Percentiles rank a stretch among this genome's conserved stretches.
Conservation (phyloP, 2,888 invertebrate genomes). For the Teinopalpus imperialis region DNA sequence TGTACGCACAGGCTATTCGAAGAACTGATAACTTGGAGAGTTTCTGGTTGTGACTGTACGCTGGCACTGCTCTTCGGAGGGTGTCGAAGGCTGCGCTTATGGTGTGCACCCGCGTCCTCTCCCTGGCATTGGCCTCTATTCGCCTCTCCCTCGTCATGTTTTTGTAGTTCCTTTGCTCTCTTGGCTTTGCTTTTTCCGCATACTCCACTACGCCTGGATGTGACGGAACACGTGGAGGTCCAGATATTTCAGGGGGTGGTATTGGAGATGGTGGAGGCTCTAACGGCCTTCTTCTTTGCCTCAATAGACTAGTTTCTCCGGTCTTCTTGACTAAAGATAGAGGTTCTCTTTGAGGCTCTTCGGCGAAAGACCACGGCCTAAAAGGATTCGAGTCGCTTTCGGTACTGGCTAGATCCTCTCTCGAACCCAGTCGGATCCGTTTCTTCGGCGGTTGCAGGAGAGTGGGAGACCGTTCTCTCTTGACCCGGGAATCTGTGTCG, state of each 20-base stretch:
- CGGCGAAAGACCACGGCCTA: constrained; percentile 84
- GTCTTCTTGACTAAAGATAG: constrained; percentile 82
- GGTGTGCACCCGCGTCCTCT: constrained; percentile 95
- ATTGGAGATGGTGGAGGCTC: constrained; percentile 55
- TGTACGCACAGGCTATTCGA: constrained; percentile 96
- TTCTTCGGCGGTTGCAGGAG: constrained; percentile 85
- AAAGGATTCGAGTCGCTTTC: constrained; percentile 78
- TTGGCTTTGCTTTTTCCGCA: constrained; percentile 53
- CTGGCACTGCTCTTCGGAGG: constrained; percentile 90
- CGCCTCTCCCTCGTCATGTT: constrained; percentile 96
- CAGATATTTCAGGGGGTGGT: constrained; percentile 50
- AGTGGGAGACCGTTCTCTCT: constrained; percentile 72
- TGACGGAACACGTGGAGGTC: constrained; percentile 75
- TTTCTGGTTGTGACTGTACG: constrained; percentile 96
- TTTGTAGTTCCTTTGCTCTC: constrained; percentile 94
- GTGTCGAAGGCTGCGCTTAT: constrained; percentile 98
- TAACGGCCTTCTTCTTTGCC: constrained; percentile 59
- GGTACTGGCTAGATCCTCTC: constrained; percentile 60
- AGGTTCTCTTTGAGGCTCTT: constrained; percentile 84
- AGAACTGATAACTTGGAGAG: constrained; percentile 95
- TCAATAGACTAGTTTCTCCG: constrained; percentile 52
- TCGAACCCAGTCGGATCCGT: constrained; percentile 81
- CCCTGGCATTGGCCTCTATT: constrained; percentile 96
- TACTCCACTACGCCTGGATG: constrained; percentile 75
- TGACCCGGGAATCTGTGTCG: constrained; percentile 75